phyloP scores from a whole-genome alignment of 92 coral and sea anemone species.

The Porites rus region DNA sequence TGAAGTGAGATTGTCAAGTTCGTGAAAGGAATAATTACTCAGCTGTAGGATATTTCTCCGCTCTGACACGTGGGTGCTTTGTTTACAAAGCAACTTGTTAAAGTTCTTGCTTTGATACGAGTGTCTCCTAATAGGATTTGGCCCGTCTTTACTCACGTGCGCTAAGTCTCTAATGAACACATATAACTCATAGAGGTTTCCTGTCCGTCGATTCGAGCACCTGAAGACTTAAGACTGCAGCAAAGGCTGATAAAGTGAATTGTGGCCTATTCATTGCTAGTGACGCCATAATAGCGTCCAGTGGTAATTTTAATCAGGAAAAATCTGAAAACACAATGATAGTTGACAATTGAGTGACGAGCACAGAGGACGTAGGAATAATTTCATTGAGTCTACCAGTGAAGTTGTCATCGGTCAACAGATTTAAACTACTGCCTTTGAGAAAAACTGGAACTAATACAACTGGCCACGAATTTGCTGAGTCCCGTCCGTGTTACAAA shows the following conservation, averaged over 20 bases:
- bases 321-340: slow-evolving; percentile 5
- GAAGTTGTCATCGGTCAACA: not conserved
- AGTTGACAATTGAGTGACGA: slow-evolving; percentile 32
- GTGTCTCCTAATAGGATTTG: not conserved
- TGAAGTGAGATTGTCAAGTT: too few relatives aligned
- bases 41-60: not conserved
- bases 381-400: slow-evolving; percentile 14
- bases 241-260: not conserved
- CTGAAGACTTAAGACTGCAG: not conserved
- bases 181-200: not conserved
- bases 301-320: slow-evolving; percentile 9
- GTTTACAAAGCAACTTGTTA: slow-evolving; percentile 4
- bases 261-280: slow-evolving; percentile 25
- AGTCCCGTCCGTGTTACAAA: slow-evolving; percentile 1
- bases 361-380: slow-evolving; percentile 13
- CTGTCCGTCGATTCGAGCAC: not conserved
- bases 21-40: not conserved
- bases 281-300: slow-evolving; percentile 38
- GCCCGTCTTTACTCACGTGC: not conserved
- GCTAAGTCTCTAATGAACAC: not conserved
- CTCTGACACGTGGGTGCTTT: slow-evolving; percentile 13
- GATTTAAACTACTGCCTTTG: not conserved
- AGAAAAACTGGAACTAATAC: not conserved
- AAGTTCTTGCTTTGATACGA: not conserved
- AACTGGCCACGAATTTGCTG: not conserved